Evolutionary conservation across 64 coral and sea anemone species (phyloP).

Genomic region (Porites lutea): DNA sequence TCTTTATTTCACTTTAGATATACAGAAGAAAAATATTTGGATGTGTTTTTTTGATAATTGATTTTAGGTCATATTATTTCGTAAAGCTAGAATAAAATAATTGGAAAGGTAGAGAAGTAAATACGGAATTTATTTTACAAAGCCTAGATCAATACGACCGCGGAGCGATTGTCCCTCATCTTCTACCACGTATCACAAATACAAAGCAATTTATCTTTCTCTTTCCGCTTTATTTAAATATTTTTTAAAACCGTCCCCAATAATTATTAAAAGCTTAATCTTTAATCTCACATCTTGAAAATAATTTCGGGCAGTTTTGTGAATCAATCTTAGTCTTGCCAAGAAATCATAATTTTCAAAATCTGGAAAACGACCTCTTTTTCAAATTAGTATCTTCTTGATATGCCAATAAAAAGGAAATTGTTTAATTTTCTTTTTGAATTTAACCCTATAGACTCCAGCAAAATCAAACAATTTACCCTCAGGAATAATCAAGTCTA

Average conservation of each 20-base stretch:
- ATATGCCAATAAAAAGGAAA: background rate
- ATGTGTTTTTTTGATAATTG: no score
- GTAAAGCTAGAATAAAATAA: background rate
- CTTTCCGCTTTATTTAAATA: slow-evolving; percentile 45
- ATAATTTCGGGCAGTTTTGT: slow-evolving; percentile 5
- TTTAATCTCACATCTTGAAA: slow-evolving; percentile 22
- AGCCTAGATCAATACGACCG: background rate
- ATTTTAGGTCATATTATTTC: no score
- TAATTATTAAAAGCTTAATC: slow-evolving; percentile 20
- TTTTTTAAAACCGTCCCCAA: background rate
- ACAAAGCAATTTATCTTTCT: slow-evolving; percentile 6
- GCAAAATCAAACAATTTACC: slow-evolving; percentile 8
- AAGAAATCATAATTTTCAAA: background rate
- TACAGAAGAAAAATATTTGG: no score
- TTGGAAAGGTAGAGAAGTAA: background rate
- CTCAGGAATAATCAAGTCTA: slow-evolving; percentile 31
- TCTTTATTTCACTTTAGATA: background rate
- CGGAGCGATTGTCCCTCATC: background rate
- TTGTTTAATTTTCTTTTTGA: slow-evolving; percentile 1
- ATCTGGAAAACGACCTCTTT: background rate
- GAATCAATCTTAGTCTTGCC: background rate
- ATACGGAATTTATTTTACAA: slow-evolving; percentile 8
- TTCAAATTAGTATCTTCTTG: background rate
- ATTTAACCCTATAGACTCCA: background rate
- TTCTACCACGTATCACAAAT: background rate